phyloP scores from a whole-genome alignment of 2,113 vertebrate species.

The Macrotis lagotis region DNA sequence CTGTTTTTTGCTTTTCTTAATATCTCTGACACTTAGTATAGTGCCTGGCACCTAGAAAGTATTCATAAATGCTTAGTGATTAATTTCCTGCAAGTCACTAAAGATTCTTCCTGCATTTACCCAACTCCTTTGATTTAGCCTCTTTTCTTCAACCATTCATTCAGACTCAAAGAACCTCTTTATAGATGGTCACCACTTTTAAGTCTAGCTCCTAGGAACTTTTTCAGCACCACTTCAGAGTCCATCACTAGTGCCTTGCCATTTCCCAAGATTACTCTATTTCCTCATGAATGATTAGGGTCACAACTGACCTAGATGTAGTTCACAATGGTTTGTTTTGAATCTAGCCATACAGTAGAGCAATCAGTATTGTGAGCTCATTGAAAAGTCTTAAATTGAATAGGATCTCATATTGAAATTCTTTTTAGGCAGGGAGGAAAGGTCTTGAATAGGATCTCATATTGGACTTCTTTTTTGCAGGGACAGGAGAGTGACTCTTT shows the following conservation, averaged over 20 bases:
- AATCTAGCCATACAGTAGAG: not conserved
- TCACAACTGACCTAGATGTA: not conserved
- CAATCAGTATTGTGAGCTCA: not conserved
- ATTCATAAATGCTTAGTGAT: not conserved
- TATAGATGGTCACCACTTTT: not conserved
- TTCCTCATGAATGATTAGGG: not conserved
- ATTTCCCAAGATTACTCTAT: not conserved
- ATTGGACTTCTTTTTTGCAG: not conserved
- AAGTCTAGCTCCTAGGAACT: not conserved
- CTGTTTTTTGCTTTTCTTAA: not conserved
- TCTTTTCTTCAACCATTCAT: not conserved
- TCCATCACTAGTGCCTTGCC: not conserved
- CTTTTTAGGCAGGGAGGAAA: not conserved
- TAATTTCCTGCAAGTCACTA: not conserved
- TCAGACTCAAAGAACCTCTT: not conserved
- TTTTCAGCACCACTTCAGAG: not conserved
- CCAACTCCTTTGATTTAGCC: not conserved
- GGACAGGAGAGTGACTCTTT: not conserved
- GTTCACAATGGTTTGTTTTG: not conserved
- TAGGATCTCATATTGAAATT: too few species aligned
- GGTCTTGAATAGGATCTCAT: not conserved
- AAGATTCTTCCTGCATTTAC: not conserved
- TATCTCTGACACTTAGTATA: not conserved
- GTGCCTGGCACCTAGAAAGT: not conserved
- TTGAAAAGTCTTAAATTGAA: not conserved